phyloP scores from a whole-genome alignment of 92 coral and sea anemone species.

The Anthopleura xanthogrammica region DNA sequence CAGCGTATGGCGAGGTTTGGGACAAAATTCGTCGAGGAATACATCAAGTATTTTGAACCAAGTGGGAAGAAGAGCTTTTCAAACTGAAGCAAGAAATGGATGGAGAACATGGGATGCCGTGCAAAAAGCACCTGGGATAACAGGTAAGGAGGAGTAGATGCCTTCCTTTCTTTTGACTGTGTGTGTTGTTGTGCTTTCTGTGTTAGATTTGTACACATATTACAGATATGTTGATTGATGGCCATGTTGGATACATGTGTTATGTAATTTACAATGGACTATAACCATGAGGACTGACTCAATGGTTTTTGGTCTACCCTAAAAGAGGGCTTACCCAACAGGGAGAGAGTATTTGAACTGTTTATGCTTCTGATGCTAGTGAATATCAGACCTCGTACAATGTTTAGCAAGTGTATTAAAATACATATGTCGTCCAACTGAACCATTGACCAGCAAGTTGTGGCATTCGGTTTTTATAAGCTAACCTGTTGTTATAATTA shows the following conservation, averaged over 20 bases:
- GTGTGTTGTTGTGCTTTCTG: neutral
- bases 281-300: too few relatives aligned
- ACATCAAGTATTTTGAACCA: neutral
- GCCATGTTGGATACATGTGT: neutral
- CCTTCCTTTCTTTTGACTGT: neutral
- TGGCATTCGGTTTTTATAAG: too few relatives aligned
- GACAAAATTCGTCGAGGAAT: constrained; percentile 10
- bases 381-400: too few relatives aligned
- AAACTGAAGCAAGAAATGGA: constrained; percentile 70
- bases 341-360: too few relatives aligned
- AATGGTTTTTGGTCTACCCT: too few relatives aligned
- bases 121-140: constrained; percentile 82
- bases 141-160: constrained; percentile 50
- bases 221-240: neutral
- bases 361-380: too few relatives aligned
- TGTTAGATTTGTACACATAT: neutral
- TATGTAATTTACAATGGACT: too few relatives aligned
- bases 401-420: too few relatives aligned
- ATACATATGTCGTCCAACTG: too few relatives aligned
- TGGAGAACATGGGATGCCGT: constrained; percentile 99
- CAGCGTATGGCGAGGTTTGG: neutral
- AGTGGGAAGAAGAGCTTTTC: constrained; percentile 47
- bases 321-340: too few relatives aligned
- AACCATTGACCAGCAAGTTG: too few relatives aligned
- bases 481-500: too few relatives aligned